Evolutionary conservation across 2,113 vertebrate genomes (phyloP).

Genomic region (Chunga burmeisteri): DNA sequence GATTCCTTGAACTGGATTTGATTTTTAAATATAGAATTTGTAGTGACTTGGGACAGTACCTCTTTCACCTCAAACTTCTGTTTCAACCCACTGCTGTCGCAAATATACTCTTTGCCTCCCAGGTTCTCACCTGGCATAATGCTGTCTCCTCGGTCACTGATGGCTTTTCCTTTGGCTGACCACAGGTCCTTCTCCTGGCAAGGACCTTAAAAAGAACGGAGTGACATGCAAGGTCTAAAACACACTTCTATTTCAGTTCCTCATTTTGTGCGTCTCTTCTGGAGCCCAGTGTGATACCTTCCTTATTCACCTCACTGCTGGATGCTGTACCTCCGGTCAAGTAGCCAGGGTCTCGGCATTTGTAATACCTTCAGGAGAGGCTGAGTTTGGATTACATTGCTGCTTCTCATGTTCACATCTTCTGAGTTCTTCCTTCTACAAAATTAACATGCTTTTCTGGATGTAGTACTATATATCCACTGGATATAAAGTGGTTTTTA

Average conservation of each 20-base stretch:
- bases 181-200: not conserved
- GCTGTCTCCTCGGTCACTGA: not conserved
- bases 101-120: not conserved
- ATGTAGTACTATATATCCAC: not conserved
- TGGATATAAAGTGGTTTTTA: not conserved
- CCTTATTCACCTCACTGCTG: not conserved
- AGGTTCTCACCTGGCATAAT: not conserved
- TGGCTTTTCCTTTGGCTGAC: not conserved
- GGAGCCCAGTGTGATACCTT: not conserved
- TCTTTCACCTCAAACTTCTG: not conserved
- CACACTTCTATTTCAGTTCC: not conserved
- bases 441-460: not conserved
- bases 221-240: not conserved
- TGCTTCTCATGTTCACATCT: not conserved
- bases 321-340: not conserved
- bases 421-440: not conserved
- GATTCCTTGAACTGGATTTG: not conserved
- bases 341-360: not conserved
- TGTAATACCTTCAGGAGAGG: not conserved
- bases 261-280: not conserved
- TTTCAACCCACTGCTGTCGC: not conserved
- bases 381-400: not conserved
- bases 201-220: not conserved
- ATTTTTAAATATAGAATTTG: not conserved
- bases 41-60: not conserved